These are phyloP conservation scores for Acanthornis magna DNA, from an alignment of 2,797 vertebrate species.

Conservation along the genomic window DNA sequence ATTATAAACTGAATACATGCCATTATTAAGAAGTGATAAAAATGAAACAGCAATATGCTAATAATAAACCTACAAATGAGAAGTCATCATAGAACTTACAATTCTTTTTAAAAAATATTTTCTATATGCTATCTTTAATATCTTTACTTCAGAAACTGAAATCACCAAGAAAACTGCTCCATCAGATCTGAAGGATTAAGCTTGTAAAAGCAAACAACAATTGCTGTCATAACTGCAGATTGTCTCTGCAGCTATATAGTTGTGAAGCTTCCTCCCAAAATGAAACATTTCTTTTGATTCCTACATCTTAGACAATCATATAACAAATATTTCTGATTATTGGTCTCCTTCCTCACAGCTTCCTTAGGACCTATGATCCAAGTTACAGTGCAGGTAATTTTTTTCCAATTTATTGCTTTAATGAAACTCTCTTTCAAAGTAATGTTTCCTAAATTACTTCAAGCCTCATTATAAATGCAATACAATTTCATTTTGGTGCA, in stretches of 20 bases:
- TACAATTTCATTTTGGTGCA: background rate
- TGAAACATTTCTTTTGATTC: background rate
- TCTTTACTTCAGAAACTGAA: background rate
- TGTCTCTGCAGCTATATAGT: background rate
- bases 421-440: background rate
- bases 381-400: background rate
- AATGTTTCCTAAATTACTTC: background rate
- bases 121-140: background rate
- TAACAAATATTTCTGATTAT: background rate
- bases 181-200: background rate
- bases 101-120: fast-evolving
- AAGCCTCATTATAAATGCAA: background rate
- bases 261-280: background rate
- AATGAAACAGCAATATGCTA: background rate
- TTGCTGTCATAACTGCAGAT: background rate
- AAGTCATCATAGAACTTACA: background rate
- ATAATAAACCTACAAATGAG: background rate
- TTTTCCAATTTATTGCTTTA: background rate
- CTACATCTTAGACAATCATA: background rate
- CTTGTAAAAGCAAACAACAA: background rate
- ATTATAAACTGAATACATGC: background rate
- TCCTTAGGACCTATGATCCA: background rate
- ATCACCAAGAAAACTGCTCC: background rate
- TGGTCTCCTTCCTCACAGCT: background rate
- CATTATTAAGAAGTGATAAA: background rate